These are phyloP conservation scores for Amphiura filiformis DNA, from an alignment of 35 echinoderm and acorn worm genomes.

Conservation along the genomic window DNA sequence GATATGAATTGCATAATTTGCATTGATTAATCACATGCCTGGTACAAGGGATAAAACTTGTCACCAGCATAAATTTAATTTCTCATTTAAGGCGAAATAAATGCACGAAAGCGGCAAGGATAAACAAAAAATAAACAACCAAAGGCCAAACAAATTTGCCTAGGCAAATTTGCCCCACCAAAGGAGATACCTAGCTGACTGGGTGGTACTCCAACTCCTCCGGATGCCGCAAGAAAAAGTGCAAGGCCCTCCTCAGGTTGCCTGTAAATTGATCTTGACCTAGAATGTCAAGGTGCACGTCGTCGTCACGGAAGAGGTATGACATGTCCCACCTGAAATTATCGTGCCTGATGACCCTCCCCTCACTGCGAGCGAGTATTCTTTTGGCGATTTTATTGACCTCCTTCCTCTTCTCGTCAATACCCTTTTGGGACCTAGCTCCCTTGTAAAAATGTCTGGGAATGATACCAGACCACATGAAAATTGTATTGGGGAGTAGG, in stretches of 20 bases:
- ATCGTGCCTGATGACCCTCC: not conserved
- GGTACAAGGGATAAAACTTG: no score
- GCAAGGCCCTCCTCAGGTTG: not conserved
- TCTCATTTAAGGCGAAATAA: no score
- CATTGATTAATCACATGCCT: no score
- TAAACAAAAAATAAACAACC: not conserved
- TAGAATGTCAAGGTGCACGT: not conserved
- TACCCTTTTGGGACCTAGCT: not conserved
- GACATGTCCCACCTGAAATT: not conserved
- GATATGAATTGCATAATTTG: no score
- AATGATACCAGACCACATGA: not conserved
- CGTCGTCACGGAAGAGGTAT: not conserved
- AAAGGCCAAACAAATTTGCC: conserved; percentile 6
- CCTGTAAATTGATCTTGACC: not conserved
- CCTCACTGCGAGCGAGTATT: not conserved
- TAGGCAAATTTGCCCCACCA: not conserved
- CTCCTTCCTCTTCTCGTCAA: not conserved
- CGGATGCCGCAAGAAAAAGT: not conserved
- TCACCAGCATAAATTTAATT: no score
- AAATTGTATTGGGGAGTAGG: not conserved
- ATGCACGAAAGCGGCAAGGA: no score
- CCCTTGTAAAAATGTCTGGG: not conserved
- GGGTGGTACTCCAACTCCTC: not conserved
- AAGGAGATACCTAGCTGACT: not conserved
- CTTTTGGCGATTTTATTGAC: not conserved